Conservation (phyloP, 2,888 invertebrate genomes). For the Torymus aiolomorphi region DNA sequence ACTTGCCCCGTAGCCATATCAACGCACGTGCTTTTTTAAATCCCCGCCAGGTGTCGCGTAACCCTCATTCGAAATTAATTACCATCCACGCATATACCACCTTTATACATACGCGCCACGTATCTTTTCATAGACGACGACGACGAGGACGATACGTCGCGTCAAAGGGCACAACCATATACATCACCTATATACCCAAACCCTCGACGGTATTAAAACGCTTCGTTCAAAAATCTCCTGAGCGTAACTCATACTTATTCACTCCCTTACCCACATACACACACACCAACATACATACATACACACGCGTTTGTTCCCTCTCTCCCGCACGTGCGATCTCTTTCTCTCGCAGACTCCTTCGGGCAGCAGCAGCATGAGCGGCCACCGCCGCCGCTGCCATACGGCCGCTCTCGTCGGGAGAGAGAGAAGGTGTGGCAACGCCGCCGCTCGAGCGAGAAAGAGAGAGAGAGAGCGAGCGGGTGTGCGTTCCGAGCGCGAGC, state of each 20-base stretch:
- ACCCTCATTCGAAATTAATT: constrained; percentile 27
- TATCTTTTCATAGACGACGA: too few relatives aligned
- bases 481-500: constrained; percentile 54
- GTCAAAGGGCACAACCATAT: background rate
- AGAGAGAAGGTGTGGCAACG: constrained; percentile 56
- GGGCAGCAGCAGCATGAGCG: constrained; percentile 1
- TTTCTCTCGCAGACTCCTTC: constrained; percentile 52
- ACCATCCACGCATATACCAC: too few relatives aligned
- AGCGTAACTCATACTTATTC: constrained; percentile 29
- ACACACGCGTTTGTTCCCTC: constrained; percentile 15
- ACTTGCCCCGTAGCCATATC: background rate
- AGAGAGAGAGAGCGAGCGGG: constrained; percentile 46
- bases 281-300: background rate
- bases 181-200: constrained; percentile 6
- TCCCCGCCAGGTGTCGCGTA: constrained; percentile 19
- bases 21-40: background rate
- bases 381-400: constrained; percentile 26
- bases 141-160: background rate
- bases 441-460: constrained; percentile 31
- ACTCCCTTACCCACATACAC: constrained; percentile 1
- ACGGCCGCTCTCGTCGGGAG: constrained; percentile 32
- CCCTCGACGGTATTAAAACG: constrained; percentile 25
- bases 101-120: too few relatives aligned
- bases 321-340: constrained; percentile 47
- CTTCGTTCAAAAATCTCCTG: constrained; percentile 43